Evolutionary conservation across 2,888 invertebrate species (phyloP).

Genomic region (Drosophila borborema): DNA sequence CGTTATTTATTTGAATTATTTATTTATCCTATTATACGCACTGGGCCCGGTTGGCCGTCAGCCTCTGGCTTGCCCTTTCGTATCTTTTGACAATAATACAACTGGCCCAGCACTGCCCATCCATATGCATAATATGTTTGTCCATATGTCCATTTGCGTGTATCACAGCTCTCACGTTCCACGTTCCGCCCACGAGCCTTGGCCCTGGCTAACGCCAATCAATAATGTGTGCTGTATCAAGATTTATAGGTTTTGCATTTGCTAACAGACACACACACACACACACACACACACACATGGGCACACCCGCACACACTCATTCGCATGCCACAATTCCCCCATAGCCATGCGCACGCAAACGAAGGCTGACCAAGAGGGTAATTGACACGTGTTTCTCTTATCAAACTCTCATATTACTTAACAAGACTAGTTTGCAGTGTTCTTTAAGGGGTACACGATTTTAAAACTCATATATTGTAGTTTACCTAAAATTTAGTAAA

Average conservation of each 20-base stretch:
- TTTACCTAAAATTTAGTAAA: too few species aligned
- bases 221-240: slow-evolving; percentile 85
- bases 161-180: slow-evolving; percentile 6
- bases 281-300: background rate
- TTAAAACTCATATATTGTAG: too few species aligned
- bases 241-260: slow-evolving; percentile 83
- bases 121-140: slow-evolving; percentile 44
- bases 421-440: background rate
- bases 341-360: slow-evolving; percentile 25
- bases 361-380: background rate
- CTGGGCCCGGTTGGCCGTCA: slow-evolving; percentile 15
- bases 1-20: slow-evolving; percentile 78
- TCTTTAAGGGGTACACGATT: background rate
- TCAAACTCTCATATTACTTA: background rate
- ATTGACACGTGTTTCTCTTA: background rate
- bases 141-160: slow-evolving; percentile 72
- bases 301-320: background rate
- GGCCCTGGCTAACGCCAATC: slow-evolving; percentile 77
- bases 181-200: slow-evolving; percentile 19
- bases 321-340: slow-evolving; percentile 15
- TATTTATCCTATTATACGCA: slow-evolving; percentile 73
- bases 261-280: slow-evolving; percentile 28
- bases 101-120: slow-evolving; percentile 36
- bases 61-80: background rate
- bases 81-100: slow-evolving; percentile 42